Conservation (phyloP, 2,797 vertebrate genomes). For the Melanogrammus aeglefinus region DNA sequence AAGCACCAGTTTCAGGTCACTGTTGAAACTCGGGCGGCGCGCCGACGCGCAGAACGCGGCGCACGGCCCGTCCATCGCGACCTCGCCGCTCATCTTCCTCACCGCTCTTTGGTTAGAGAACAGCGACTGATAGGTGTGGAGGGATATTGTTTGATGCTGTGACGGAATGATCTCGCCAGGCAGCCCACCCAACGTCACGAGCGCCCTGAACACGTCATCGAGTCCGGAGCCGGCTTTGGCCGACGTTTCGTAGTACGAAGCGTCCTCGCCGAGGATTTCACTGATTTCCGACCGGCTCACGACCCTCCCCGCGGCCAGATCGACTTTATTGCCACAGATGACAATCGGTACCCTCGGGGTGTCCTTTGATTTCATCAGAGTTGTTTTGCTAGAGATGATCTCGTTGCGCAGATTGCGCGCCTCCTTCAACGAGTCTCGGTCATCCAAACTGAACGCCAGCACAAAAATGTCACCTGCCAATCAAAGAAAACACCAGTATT, state of each 20-base stretch:
- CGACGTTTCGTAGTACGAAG: slow-evolving; percentile 65
- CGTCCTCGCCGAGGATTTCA: slow-evolving; percentile 51
- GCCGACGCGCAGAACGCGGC: slow-evolving; percentile 70
- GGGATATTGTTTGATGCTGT: slow-evolving; percentile 64
- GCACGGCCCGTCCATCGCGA: slow-evolving; percentile 46
- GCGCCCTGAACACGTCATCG: slow-evolving; percentile 59
- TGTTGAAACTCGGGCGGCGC: slow-evolving; percentile 73
- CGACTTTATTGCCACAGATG: slow-evolving; percentile 73
- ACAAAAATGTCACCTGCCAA: slow-evolving; percentile 73
- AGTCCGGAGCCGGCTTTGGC: slow-evolving; percentile 67
- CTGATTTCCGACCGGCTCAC: slow-evolving; percentile 46
- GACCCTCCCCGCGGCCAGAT: slow-evolving; percentile 48
- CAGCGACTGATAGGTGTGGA: slow-evolving; percentile 65
- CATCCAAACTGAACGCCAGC: slow-evolving; percentile 72
- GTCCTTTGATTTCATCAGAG: slow-evolving; percentile 60
- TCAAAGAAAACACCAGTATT: neutral
- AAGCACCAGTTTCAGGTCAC: slow-evolving; percentile 71
- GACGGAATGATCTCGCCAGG: slow-evolving; percentile 68
- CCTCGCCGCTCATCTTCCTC: neutral
- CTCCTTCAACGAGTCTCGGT: slow-evolving; percentile 66
- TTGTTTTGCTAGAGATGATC: slow-evolving; percentile 66
- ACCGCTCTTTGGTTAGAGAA: slow-evolving; percentile 34
- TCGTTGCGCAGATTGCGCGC: slow-evolving; percentile 59
- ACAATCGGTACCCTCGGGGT: slow-evolving; percentile 49
- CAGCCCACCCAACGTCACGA: slow-evolving; percentile 65